phyloP scores from a whole-genome alignment of 2,888 invertebrate genomes.

The Nebria salina region DNA sequence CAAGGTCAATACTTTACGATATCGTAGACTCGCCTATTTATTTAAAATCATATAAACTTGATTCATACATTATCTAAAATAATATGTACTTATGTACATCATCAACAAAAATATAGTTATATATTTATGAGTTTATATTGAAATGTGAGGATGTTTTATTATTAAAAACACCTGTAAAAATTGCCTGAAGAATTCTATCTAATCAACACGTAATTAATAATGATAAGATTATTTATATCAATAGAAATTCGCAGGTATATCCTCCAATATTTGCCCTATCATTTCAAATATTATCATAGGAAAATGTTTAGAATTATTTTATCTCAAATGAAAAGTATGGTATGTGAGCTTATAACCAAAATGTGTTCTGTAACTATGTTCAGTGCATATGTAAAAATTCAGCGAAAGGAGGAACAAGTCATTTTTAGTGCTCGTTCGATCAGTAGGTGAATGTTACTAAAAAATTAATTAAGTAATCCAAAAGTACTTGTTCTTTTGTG shows the following conservation, averaged over 20 bases:
- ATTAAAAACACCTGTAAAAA: neutral
- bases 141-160: too few species aligned
- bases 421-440: neutral
- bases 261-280: too few species aligned
- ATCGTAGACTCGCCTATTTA: neutral
- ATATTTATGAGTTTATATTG: too few species aligned
- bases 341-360: too few species aligned
- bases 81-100: neutral
- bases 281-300: too few species aligned
- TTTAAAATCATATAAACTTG: neutral
- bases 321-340: too few species aligned
- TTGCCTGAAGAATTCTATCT: neutral
- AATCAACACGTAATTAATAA: neutral
- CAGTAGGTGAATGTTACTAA: neutral
- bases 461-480: neutral
- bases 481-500: slow-evolving; percentile 4
- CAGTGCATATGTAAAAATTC: too few species aligned
- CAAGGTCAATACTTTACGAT: neutral
- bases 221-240: neutral
- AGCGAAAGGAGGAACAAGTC: too few species aligned
- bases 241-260: too few species aligned
- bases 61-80: neutral
- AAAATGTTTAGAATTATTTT: too few species aligned
- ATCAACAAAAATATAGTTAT: neutral
- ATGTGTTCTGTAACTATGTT: too few species aligned